phyloP scores from a whole-genome alignment of 2,113 vertebrate genomes.

The Bungarus multicinctus region DNA sequence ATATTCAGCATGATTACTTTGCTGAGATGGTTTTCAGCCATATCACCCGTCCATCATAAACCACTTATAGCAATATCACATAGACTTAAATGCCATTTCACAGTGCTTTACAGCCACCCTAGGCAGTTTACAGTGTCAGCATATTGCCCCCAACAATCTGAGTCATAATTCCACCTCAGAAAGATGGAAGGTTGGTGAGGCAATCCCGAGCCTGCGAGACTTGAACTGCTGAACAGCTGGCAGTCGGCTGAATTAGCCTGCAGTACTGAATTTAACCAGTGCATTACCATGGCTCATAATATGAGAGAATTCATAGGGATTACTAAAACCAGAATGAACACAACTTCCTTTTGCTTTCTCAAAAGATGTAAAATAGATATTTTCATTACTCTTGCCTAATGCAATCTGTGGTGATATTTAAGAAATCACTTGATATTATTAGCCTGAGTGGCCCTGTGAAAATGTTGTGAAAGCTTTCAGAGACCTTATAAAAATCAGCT shows the following conservation, averaged over 20 bases:
- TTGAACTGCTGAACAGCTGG: too few relatives aligned
- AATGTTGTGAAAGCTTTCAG: not conserved
- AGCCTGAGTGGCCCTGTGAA: not conserved
- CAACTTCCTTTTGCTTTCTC: constrained; percentile 48
- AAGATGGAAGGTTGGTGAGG: too few relatives aligned
- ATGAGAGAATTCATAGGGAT: constrained; percentile 28
- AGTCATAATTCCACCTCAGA: too few relatives aligned
- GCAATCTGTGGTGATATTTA: not conserved
- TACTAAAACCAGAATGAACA: constrained; percentile 43
- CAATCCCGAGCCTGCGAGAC: too few relatives aligned
- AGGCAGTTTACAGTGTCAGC: too few relatives aligned
- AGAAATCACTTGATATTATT: not conserved
- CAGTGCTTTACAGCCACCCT: too few relatives aligned
- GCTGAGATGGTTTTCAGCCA: constrained; percentile 44
- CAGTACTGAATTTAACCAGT: too few relatives aligned
- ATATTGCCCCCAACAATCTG: too few relatives aligned
- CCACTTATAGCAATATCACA: constrained; percentile 26
- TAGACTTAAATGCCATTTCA: too few relatives aligned
- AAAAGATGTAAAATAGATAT: constrained; percentile 8
- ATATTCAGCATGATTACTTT: constrained; percentile 48
- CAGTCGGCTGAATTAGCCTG: too few relatives aligned
- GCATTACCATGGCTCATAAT: too few relatives aligned
- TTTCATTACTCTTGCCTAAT: not conserved
- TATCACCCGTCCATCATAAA: constrained; percentile 49
- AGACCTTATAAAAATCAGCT: not conserved